These are phyloP conservation scores for Sandelia bainsii DNA, from an alignment of 2,797 vertebrate genomes.

Conservation along the genomic window DNA sequence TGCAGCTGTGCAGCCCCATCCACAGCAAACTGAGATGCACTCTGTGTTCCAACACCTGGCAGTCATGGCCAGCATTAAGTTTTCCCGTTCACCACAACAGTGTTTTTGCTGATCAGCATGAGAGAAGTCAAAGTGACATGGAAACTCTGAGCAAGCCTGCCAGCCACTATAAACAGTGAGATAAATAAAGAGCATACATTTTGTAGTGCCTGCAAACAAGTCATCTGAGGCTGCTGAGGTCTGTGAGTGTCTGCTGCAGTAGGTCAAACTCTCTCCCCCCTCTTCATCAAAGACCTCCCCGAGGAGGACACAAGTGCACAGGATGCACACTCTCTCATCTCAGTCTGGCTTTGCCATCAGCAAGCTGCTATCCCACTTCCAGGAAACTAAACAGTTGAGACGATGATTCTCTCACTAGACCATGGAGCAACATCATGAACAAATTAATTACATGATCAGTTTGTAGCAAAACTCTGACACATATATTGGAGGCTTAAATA, in stretches of 20 bases:
- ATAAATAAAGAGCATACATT: slow-evolving; percentile 50
- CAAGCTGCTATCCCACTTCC: slow-evolving; percentile 68
- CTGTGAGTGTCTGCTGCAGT: slow-evolving; percentile 35
- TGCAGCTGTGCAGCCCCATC: too few relatives aligned
- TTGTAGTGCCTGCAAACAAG: slow-evolving; percentile 40
- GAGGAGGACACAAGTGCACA: slow-evolving; percentile 45
- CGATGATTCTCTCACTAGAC: slow-evolving; percentile 45
- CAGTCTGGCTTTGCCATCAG: slow-evolving; percentile 70
- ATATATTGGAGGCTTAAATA: background rate
- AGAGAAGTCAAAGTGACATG: slow-evolving; percentile 52
- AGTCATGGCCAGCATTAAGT: too few relatives aligned
- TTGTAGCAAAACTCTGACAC: slow-evolving; percentile 26
- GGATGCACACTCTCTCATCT: slow-evolving; percentile 9
- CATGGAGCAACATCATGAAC: slow-evolving; percentile 44
- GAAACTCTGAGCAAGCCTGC: slow-evolving; percentile 42
- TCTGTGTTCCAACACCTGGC: too few relatives aligned
- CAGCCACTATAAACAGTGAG: slow-evolving; percentile 38
- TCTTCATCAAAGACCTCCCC: slow-evolving; percentile 65
- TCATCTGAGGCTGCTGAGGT: slow-evolving; percentile 16
- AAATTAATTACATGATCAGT: slow-evolving; percentile 42
- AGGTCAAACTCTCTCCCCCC: slow-evolving; percentile 41
- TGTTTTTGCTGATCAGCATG: too few relatives aligned
- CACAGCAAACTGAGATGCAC: too few relatives aligned
- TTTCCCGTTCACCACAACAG: too few relatives aligned
- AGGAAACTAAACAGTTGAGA: slow-evolving; percentile 59